phyloP scores from a whole-genome alignment of 2,113 vertebrate genomes.

The Pitta sordida region DNA sequence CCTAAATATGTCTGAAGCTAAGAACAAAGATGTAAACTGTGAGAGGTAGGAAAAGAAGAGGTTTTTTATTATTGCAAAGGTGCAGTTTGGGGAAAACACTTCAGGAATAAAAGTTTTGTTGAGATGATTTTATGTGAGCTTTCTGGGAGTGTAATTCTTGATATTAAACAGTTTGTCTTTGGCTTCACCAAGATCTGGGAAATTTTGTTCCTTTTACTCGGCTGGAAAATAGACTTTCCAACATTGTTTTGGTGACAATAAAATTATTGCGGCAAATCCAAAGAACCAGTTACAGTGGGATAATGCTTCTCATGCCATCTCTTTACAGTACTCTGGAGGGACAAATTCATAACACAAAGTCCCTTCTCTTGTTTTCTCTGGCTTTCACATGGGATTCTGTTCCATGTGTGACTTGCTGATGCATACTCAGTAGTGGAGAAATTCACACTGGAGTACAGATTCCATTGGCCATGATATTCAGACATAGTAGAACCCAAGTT shows the following conservation, averaged over 20 bases:
- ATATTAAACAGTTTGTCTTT: neutral
- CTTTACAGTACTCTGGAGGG: neutral
- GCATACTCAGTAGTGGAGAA: neutral
- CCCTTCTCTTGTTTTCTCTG: neutral
- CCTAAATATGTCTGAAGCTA: conserved; percentile 16
- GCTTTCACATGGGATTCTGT: neutral
- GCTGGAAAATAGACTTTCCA: neutral
- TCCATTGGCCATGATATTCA: neutral
- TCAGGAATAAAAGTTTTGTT: neutral
- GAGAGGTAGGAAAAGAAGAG: neutral
- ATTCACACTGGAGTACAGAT: neutral
- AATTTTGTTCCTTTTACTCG: neutral
- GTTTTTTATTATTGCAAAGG: neutral
- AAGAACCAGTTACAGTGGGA: neutral
- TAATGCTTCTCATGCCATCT: neutral
- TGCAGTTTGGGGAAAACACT: neutral
- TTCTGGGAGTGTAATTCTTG: neutral
- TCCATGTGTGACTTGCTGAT: neutral
- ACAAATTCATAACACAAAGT: neutral
- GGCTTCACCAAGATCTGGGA: neutral
- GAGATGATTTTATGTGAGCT: neutral
- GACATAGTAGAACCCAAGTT: neutral
- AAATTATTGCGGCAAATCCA: neutral
- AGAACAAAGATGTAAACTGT: conserved; percentile 9
- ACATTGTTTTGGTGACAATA: neutral